Base-by-base conservation (phyloP, 2,888 invertebrate species). In the Agriotes lineatus region DNA sequence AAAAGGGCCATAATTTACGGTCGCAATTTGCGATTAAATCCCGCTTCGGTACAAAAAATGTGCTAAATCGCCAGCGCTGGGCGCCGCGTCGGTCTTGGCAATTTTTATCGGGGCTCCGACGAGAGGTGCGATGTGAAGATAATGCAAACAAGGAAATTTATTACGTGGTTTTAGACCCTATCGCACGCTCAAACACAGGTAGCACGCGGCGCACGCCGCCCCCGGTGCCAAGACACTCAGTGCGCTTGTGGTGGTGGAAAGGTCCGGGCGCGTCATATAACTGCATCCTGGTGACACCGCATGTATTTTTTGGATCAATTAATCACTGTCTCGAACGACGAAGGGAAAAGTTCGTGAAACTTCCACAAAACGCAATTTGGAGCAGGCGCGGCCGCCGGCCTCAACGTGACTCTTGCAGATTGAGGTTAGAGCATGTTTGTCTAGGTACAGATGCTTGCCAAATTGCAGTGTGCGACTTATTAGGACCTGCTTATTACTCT, bases 221-320 rank as follows among this genome's bases (percentile, higher is more conserved):
- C 52, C 52, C 52, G 33, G 33, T 33, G 33, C 9, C 52, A 52
- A 52, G 52, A 52, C 33, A 33, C 30, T 52, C 52, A 52, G 52
- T 52, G 52, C 52, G 52, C 33, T 52, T 52, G 52, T 52, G 52
- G 52, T 52, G 18, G 52, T 33, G 52, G 33, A 33, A 52, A 52
- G 52, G 52, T 33, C 52, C 52, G 52, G 52, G 52, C 19, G 52
- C 52, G 52, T 33, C 52, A 52, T 52, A n/a, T n/a, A 33, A 52
- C 16, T 30, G 33, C 45, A 4, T 45, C 45, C 5, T 22, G 22
- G 52, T 52, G 33, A 33, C 52, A 52, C 16, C 18, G 33, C 25
- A 52, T 52, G 30, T 16, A 30, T 30, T 48, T 48, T 22, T 6
- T 5, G 16, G 16, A 33, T 30, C 33, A 52, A 52, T 42, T 9